phyloP scores from a whole-genome alignment of 2,888 invertebrate genomes.

The Aricia artaxerxes region DNA sequence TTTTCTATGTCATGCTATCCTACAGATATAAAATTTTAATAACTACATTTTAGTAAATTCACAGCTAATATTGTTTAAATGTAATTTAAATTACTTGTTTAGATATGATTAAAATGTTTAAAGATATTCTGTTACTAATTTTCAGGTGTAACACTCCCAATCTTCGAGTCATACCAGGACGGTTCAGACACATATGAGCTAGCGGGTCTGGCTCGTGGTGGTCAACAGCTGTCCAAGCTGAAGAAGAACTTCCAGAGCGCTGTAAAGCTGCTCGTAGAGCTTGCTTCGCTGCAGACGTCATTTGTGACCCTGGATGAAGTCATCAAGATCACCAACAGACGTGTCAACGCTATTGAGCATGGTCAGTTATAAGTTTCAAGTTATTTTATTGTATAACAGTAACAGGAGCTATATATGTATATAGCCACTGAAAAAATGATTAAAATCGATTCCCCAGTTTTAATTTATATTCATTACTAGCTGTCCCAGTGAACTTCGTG shows the following conservation, averaged over 20 bases:
- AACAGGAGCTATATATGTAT: too few species aligned
- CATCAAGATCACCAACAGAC: conserved; percentile 98
- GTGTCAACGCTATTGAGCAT: conserved; percentile 99
- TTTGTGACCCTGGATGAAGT: conserved; percentile 99
- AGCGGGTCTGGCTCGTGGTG: conserved; percentile 97
- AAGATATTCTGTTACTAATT: conserved; percentile 33
- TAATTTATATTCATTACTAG: too few species aligned
- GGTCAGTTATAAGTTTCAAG: conserved; percentile 75
- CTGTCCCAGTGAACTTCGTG: too few species aligned
- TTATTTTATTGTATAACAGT: too few species aligned
- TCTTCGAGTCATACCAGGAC: conserved; percentile 96
- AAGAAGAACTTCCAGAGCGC: conserved; percentile 99
- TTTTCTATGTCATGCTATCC: too few species aligned
- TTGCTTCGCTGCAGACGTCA: conserved; percentile 98
- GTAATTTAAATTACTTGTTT: neutral
- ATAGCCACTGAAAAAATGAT: too few species aligned
- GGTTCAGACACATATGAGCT: conserved; percentile 98
- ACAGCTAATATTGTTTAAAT: too few species aligned
- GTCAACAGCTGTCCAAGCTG: conserved; percentile 96
- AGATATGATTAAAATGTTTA: too few species aligned
- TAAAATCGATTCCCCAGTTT: too few species aligned
- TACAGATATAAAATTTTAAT: too few species aligned
- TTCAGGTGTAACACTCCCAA: conserved; percentile 95
- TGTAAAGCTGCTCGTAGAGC: conserved; percentile 95
- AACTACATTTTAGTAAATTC: too few species aligned